Base-by-base conservation (phyloP, 2,888 invertebrate species). In the Plebejus anna region DNA sequence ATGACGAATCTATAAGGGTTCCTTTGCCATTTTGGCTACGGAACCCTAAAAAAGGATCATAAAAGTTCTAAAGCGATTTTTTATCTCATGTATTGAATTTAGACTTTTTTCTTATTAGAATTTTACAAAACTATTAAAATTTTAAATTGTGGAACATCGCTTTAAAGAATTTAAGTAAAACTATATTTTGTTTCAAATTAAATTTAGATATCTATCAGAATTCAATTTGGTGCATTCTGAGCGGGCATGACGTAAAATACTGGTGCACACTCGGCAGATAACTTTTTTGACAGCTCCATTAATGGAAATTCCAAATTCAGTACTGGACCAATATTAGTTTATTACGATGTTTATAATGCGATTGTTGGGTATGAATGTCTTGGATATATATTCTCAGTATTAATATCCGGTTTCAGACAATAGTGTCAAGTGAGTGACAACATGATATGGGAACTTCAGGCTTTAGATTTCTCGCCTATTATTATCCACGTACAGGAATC, bases 381-480 rank as follows among this genome's bases (percentile, higher is more conserved):
- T 66, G 66, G 32, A 5, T 13, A 66, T 13, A 66, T 36, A 66
- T 36, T 66, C 66, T 32, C 66, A 66, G 32, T 66, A 66, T 66
- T 66, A 66, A 66, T 66, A 66, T 66, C 66, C 32, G 66, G 36
- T 66, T 66, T 36, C 32, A 66, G 66, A 66, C 66, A 66, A 66
- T 66, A 66, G 66, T 66, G 66, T 66, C 66, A 66, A 66, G 66
- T 66, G 32, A 55, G 55, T 55, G 55, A 55, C 66, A 32, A 66
- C 66, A 66, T 66, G 66, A 66, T 66, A 66, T 66, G 36, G 32
- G 66, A 66, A 36, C 66, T 61, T 28, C 51, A 72, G 77, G 79
- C 78, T 78, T 78, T 79, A 77, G 80, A 80, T 80, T 80, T 80
- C 78, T 79, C 78, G 75, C 76, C 73, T 75, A 76, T 78, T 78